phyloP scores from a whole-genome alignment of 1,140 invertebrate genomes.

The Drosophila lacertosa region DNA sequence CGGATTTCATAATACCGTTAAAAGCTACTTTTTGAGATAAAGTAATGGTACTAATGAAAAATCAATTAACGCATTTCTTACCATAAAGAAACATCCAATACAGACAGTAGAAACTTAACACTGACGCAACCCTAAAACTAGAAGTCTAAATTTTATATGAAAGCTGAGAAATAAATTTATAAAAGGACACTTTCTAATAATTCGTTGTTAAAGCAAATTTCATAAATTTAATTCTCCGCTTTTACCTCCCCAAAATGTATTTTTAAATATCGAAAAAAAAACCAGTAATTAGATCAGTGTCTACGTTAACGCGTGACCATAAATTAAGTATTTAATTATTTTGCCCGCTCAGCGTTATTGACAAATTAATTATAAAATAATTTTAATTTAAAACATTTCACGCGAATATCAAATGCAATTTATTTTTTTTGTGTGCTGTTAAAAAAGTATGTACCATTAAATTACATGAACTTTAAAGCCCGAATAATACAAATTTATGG shows the following conservation, averaged over 20 bases:
- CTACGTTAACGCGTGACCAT: constrained; percentile 25
- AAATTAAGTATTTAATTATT: constrained; percentile 78
- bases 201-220: background rate
- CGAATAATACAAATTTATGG: constrained; percentile 81
- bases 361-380: constrained; percentile 79
- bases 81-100: too few species aligned
- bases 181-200: too few species aligned
- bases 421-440: constrained; percentile 33
- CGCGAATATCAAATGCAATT: constrained; percentile 27
- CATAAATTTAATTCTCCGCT: background rate
- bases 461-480: constrained; percentile 79
- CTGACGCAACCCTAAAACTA: too few species aligned
- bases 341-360: constrained; percentile 56
- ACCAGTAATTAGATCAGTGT: constrained; percentile 56
- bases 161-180: too few species aligned
- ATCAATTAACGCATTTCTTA: too few species aligned
- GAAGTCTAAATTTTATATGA: too few species aligned
- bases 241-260: background rate
- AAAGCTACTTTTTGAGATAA: too few species aligned
- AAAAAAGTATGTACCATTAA: constrained; percentile 62
- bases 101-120: too few species aligned
- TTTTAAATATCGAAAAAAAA: background rate
- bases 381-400: constrained; percentile 75
- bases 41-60: too few species aligned
- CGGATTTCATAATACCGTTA: too few species aligned